Base-by-base conservation (phyloP, 2,113 vertebrate genomes). In the Desmodus rotundus region DNA sequence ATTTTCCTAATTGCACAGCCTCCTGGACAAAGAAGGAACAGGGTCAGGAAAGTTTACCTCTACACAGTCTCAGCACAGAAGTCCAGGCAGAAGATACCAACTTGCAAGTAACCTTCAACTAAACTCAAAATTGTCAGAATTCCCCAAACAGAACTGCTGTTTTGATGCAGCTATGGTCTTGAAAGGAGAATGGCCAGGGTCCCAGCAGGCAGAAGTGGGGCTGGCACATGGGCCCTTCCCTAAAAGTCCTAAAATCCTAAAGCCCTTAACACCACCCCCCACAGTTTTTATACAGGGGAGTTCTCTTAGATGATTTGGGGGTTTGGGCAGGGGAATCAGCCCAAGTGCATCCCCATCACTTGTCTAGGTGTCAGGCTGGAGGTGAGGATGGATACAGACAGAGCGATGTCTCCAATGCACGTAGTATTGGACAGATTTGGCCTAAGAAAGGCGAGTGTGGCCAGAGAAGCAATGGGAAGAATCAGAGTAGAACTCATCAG, bases 181-280 rank as follows among this genome's bases (percentile, higher is more conserved):
- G 6, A 52, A 68, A 67, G 61, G 15, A 33, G 9, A 33, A n/a
- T 41, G 45, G 15, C 11, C 28, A 26, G 36, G 14, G 17, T 33
- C 22, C 47, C 6, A 17, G 26, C 1, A 13, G 36, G 54, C 13
- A 31, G 45, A n/a, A 2, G 12, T 6, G 2, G 63, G 1, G 14
- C 24, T 43, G 13, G 7, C 4, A 28, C 36, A 15, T 19, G 41
- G 26, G 20, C 3, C 1, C 33, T 28, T 20, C 65, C 17, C 65
- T 61, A n/a, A n/a, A n/a, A n/a, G n/a, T n/a, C n/a, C n/a, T n/a
- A n/a, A n/a, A n/a, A n/a, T n/a, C n/a, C n/a, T n/a, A n/a, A n/a
- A 41, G 20, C 7, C 45, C n/a, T 31, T 28, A 52, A 13, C 56
- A 28, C 33, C 16, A 16, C 38, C 52, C 5, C 13, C 6, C n/a